Conservation (phyloP, 1,140 invertebrate species). For the Pseudachorutes palmiensis region DNA sequence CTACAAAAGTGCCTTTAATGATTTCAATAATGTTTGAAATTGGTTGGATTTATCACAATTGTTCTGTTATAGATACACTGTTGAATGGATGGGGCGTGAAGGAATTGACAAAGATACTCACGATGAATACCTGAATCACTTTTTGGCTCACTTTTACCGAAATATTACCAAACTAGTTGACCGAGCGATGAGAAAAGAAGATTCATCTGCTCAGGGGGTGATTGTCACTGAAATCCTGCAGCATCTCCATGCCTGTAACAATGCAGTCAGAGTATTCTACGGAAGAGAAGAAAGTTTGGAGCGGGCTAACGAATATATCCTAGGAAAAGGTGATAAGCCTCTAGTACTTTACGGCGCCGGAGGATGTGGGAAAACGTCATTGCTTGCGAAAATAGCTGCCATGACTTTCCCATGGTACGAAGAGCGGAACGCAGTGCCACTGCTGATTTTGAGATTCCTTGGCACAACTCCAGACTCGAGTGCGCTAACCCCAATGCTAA, state of each 20-base stretch:
- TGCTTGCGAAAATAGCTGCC: constrained; percentile 79
- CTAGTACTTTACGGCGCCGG: constrained; percentile 91
- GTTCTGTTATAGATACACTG: constrained; percentile 59
- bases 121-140: constrained; percentile 87
- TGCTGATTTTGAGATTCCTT: constrained; percentile 83
- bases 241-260: constrained; percentile 92
- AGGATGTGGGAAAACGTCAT: constrained; percentile 94
- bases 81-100: constrained; percentile 94
- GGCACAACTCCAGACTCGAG: constrained; percentile 96
- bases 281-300: constrained; percentile 80
- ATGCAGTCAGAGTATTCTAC: constrained; percentile 92
- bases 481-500: constrained; percentile 83
- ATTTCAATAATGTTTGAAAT: too few relatives aligned
- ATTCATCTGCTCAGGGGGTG: constrained; percentile 83
- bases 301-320: constrained; percentile 75
- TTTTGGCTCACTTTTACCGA: constrained; percentile 89
- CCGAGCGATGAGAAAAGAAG: constrained; percentile 88
- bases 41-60: neutral
- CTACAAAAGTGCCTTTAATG: constrained; percentile 60
- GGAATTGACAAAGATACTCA: constrained; percentile 88
- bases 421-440: constrained; percentile 53
- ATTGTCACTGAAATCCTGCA: constrained; percentile 93
- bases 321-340: constrained; percentile 68
- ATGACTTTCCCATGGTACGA: constrained; percentile 36
- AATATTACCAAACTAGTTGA: constrained; percentile 88